A percentile compares a stretch with the other conserved stretches of the same genome.
Evolutionary conservation across 2,113 vertebrate genomes (phyloP).

Genomic region (Lanius ludovicianus): DNA sequence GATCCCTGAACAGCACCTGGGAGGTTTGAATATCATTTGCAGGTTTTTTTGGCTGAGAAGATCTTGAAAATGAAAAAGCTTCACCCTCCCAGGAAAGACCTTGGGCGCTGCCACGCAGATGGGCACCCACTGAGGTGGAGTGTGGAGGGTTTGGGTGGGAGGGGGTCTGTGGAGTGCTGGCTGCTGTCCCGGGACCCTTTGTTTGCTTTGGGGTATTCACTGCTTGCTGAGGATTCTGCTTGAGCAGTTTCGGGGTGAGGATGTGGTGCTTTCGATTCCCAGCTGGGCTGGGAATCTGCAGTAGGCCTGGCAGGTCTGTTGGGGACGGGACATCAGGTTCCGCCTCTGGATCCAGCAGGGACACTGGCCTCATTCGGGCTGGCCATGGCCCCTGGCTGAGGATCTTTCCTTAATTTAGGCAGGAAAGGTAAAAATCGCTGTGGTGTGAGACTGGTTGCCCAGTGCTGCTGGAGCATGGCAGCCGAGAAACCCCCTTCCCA

Average conservation of each 20-base stretch:
- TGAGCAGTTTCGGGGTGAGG: background rate
- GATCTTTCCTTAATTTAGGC: background rate
- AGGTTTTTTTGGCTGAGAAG: background rate
- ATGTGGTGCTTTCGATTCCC: background rate
- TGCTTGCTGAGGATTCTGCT: background rate
- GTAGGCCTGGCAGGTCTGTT: background rate
- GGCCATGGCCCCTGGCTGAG: background rate
- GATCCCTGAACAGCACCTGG: background rate
- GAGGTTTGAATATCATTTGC: background rate
- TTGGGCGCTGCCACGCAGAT: background rate
- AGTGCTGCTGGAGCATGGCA: rapidly evolving
- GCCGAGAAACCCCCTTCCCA: background rate
- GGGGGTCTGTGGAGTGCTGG: too few relatives aligned
- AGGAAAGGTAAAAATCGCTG: background rate
- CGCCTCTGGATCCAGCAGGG: background rate
- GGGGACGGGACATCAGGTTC: background rate
- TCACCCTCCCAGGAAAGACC: background rate
- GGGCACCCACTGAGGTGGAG: background rate
- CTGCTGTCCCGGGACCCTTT: background rate
- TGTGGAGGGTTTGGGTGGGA: background rate
- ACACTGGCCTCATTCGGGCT: background rate
- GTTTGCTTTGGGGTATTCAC: background rate
- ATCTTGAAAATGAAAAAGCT: background rate
- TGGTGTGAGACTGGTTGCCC: background rate
- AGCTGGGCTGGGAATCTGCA: rapidly evolving